These are phyloP conservation scores for Clarias fuscus DNA, from an alignment of 2,797 vertebrate genomes.

Conservation along the genomic window DNA sequence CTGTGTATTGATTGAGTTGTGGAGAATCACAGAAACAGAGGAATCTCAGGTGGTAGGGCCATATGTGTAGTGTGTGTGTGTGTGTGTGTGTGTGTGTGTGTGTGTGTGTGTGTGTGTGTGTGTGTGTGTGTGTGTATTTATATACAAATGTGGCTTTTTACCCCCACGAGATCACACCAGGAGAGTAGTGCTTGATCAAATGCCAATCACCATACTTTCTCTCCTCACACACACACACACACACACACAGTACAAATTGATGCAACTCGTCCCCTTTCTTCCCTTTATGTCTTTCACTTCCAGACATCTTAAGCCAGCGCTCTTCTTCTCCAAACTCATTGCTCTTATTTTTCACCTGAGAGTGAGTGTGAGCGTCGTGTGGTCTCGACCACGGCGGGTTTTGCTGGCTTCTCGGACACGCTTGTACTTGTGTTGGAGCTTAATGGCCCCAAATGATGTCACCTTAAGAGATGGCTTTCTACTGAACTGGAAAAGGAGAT, in stretches of 20 bases:
- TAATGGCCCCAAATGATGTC: conserved; percentile 32
- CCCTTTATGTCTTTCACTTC: neutral
- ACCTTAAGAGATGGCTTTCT: conserved; percentile 17
- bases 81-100: conserved; percentile 12
- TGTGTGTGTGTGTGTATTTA: conserved; percentile 1
- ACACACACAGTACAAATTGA: neutral
- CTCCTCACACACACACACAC: neutral
- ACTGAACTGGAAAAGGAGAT: neutral
- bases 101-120: conserved; percentile 1
- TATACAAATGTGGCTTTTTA: conserved; percentile 71
- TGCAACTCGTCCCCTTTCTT: neutral
- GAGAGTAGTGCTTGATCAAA: conserved; percentile 61
- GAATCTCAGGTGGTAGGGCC: conserved; percentile 87
- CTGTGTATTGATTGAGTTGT: conserved; percentile 82
- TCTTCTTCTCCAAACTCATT: conserved; percentile 13
- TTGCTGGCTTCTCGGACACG: conserved; percentile 13
- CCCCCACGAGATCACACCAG: conserved; percentile 67
- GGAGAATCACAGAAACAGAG: conserved; percentile 83
- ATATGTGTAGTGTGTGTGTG: conserved; percentile 38
- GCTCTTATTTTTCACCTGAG: conserved; percentile 19
- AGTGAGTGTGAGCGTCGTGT: conserved; percentile 7
- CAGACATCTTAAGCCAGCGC: conserved; percentile 6
- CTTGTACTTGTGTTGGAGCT: conserved; percentile 27
- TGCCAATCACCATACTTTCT: conserved; percentile 63
- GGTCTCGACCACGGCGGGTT: conserved; percentile 6